Evolutionary conservation across 2,888 invertebrate genomes (phyloP), one percentile per base, ranked within the genome.

Genomic region (Athalia rosae): DNA sequence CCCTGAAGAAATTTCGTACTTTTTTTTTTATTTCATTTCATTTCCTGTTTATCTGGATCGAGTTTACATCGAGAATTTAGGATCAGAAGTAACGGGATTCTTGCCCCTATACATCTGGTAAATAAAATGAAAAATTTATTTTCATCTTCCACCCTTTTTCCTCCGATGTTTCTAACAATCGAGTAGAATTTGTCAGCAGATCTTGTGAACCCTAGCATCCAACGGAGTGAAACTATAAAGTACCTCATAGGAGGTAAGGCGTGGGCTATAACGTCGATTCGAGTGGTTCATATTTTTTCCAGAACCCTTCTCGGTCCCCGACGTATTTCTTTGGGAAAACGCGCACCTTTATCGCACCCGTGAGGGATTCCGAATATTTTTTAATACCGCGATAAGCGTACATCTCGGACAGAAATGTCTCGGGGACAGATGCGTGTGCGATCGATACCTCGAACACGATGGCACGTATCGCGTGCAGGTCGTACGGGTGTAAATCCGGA

Each of bases 1-100:
- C 98, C 98, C 96, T 96, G 90, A 76, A 85, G 84, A 80, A 80
- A 41, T 11, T 59, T 59, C 4, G 13, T 9, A 4, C 41, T 64
- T 50, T 67, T 67, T 28, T 15, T 28, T 50, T 50, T n/a, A 28
- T 28, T 28, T 28, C 1, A 28, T 28, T 28, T 28, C 2, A 28
- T 28, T 0, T 28, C 28, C 28, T 0, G 28, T 28, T 28, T 28
- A 28, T 28, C 28, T 28, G 28, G 2, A 28, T 28, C 28, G 1
- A 28, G 28, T 28, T 28, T 28, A 67, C 11, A 11, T 9, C 5
- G 4, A 41, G 7, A 50, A 67, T 50, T 41, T 11, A 28, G 15
- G 11, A 11, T 67, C 67, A 47, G n/a, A 47, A 6, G 13, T 58
- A 13, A 58, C 9, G 8, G 13, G 58, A n/a, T 4, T 58, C 3